Base-by-base conservation (phyloP, 2,113 vertebrate genomes). In the Sander lucioperca region DNA sequence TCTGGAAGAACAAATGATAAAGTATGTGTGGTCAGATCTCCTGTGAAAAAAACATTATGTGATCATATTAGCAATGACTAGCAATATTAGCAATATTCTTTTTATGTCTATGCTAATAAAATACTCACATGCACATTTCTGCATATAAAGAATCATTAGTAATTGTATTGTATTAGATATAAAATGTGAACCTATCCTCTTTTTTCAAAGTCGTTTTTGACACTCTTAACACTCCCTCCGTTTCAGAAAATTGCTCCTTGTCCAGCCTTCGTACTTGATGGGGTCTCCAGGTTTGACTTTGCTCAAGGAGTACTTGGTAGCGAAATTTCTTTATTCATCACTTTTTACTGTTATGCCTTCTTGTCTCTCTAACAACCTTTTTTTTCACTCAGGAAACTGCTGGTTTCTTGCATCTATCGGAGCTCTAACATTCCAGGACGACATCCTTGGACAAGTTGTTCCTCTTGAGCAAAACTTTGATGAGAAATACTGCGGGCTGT, bases 381-480 rank as follows among this genome's bases (percentile, higher is more conserved):
- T 13, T 61, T 56, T 3, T 4, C n/a, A 13, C 8, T 0, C 53
- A 96, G 95, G 92, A 80, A 86, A 96, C 80, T 96, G 95, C 74
- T 96, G 95, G 95, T 95, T 96, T 83, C 87, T 96, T n/a, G 94
- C 95, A 0, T 92, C 95, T 23, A 86, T 95, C 2, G 95, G 94
- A 50, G 89, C 94, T 8, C 67, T 96, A 65, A 95, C 94, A 0
- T 95, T 95, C 84, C 87, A 94, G 65, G 57, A 7, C 0, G 0
- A 79, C 0, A 36, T 95, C 19, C 50, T 95, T 1, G 0, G 69
- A 0, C 82, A 89, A 25, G 83, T 95, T 47, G 59, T 96, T 45
- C 95, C 94, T 5, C 15, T n/a, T 13, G 86, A 89, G 2, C 95
- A 95, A 67, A 79, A 50, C 19, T 95, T 95, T 74, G 27, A 83